Percentiles rank a stretch among this genome's conserved stretches.
Evolutionary conservation across 64 coral and sea anemone species (phyloP).

Genomic region (Acropora tenuis): DNA sequence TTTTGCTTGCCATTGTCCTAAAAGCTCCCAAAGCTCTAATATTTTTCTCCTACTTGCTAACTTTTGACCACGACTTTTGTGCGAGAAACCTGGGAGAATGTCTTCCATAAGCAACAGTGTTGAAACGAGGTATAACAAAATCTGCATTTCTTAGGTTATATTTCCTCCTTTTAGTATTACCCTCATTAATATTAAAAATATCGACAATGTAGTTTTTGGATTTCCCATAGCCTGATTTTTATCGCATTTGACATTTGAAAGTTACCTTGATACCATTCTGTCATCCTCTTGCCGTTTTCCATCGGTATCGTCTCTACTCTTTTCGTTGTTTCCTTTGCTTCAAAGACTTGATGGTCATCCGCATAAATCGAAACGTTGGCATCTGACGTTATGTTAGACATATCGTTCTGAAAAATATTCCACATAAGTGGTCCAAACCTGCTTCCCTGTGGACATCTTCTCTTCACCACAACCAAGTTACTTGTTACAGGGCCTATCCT

Average conservation of each 20-base stretch:
- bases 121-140: not conserved
- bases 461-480: not conserved
- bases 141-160: not conserved
- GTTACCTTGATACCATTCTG: slow-evolving; percentile 21
- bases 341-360: slow-evolving; percentile 13
- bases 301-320: slow-evolving; percentile 2
- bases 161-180: not conserved
- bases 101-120: not conserved
- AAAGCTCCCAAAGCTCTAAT: not conserved
- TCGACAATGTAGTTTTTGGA: not conserved
- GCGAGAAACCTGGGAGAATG: not conserved
- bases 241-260: not conserved
- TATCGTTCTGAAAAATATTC: slow-evolving; percentile 8
- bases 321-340: slow-evolving; percentile 13
- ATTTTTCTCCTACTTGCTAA: not conserved
- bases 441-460: slow-evolving; percentile 45
- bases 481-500: slow-evolving; percentile 43
- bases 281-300: slow-evolving; percentile 3
- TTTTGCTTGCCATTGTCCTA: not conserved
- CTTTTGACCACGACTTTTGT: not conserved
- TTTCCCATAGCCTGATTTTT: not conserved
- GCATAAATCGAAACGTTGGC: not conserved
- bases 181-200: not conserved
- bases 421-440: slow-evolving; percentile 18
- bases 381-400: slow-evolving; percentile 17